phyloP scores from a whole-genome alignment of 2,113 vertebrate genomes.

The Monarcha castaneiventris region DNA sequence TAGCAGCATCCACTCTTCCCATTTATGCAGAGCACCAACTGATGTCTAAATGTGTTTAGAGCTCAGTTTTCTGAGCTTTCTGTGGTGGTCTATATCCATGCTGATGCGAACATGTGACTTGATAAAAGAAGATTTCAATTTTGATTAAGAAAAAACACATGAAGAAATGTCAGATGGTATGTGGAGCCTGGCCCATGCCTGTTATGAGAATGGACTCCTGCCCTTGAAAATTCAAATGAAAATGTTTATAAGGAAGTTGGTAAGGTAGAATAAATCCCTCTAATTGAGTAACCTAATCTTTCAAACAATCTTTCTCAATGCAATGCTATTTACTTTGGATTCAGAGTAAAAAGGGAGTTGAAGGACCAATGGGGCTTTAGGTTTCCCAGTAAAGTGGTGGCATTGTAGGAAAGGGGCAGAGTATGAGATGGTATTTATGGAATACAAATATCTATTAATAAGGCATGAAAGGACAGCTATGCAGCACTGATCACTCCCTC shows the following conservation, averaged over 20 bases:
- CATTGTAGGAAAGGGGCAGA: slow-evolving; percentile 30
- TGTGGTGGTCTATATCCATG: rapidly evolving
- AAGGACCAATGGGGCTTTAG: background rate
- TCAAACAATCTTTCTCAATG: slow-evolving; percentile 37
- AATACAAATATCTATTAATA: slow-evolving; percentile 50
- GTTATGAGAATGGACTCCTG: background rate
- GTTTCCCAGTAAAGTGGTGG: slow-evolving; percentile 37
- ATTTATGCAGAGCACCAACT: background rate
- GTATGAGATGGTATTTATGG: slow-evolving; percentile 9
- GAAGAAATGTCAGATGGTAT: slow-evolving; percentile 5
- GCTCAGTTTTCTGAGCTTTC: background rate
- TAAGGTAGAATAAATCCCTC: slow-evolving; percentile 44
- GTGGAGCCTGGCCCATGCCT: background rate
- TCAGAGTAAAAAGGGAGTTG: slow-evolving; percentile 14
- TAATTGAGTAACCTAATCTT: slow-evolving; percentile 50
- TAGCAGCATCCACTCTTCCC: background rate
- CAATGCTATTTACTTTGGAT: slow-evolving; percentile 54
- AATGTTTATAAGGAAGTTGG: slow-evolving; percentile 54
- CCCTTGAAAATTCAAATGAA: slow-evolving; percentile 43
- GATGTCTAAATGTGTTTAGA: background rate
- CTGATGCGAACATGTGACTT: background rate
- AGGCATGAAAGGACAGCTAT: slow-evolving; percentile 49
- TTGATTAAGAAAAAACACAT: background rate
- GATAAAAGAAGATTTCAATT: slow-evolving; percentile 14
- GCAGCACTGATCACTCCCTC: background rate